Conservation (phyloP, 2,888 invertebrate genomes). For the Plemyria rubiginata region DNA sequence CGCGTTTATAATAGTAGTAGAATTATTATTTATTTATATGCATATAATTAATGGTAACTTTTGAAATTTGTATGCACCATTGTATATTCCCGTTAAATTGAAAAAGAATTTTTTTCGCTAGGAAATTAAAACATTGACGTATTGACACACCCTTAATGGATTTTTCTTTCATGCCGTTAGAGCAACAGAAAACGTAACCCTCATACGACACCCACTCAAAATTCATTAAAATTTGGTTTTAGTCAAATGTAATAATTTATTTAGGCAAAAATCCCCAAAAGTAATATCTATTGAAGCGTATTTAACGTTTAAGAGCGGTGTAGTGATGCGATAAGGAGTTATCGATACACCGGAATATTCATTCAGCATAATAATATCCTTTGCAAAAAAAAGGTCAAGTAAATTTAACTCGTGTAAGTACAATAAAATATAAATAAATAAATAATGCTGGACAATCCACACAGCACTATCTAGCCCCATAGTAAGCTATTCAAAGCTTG, state of each 20-base stretch:
- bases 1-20: too few relatives aligned
- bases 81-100: too few relatives aligned
- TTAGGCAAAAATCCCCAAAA: constrained; percentile 81
- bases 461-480: too few relatives aligned
- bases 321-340: constrained; percentile 47
- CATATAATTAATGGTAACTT: too few relatives aligned
- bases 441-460: too few relatives aligned
- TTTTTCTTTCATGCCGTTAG: constrained; percentile 70
- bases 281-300: constrained; percentile 81
- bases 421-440: too few relatives aligned
- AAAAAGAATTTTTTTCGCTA: not conserved
- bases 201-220: constrained; percentile 62
- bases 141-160: constrained; percentile 62
- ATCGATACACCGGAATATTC: constrained; percentile 6
- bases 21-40: too few relatives aligned
- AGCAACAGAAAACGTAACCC: constrained; percentile 70
- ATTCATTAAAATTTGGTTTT: constrained; percentile 81
- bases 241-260: constrained; percentile 82
- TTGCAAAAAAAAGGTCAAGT: too few relatives aligned
- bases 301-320: constrained; percentile 66
- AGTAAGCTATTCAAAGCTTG: too few relatives aligned
- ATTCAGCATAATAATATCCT: not conserved
- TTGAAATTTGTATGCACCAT: too few relatives aligned
- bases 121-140: constrained; percentile 27
- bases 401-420: too few relatives aligned